Evolutionary conservation across 2,888 invertebrate species (phyloP), one percentile per base, ranked within the genome.

Genomic region (Acleris emargana): DNA sequence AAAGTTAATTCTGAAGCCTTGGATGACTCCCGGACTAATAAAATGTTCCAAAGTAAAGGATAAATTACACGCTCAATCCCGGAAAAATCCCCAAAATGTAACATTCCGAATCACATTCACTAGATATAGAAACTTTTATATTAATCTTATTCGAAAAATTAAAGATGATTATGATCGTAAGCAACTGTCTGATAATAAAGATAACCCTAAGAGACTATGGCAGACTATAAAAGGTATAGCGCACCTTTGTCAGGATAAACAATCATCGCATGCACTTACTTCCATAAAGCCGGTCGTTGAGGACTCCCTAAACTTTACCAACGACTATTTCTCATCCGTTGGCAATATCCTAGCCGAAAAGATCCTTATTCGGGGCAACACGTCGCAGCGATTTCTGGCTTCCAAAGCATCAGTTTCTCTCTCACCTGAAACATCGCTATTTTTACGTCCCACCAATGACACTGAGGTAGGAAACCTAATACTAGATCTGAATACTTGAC

Each of bases 21-120:
- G 68, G 70, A 69, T 70, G 57, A 68, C 70, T 1, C 66, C 68
- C 1, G 70, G 68, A 1, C 42, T 68, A 7, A 55, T 69, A 0
- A 50, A 58, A 22, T 69, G 68, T 50, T 54, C 67, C 7, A 57
- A 51, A 55, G 60, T 64, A n/a, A 61, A 64, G 47, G 69, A 70
- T 47, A 55, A 49, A 16, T 57, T 70, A 0, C 70, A 70, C 20
- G 1, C 16, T 0, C 50, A 59, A 5, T 28, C 13, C 11, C 49
- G 67, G 3, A 55, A 64, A 43, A 17, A 62, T 17, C 67, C 68
- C 1, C 17, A 55, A 17, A 58, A 67, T 45, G 16, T 11, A 22
- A 32, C 62, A 51, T 16, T 25, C 1, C 13, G 16, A 51, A 16
- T 51, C 3, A 28, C 51, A 0, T 51, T 28, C n/a, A 51, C 28